Conservation (phyloP, 37 sponge, comb jelly and placozoan species). For the Aplysina aerophoba region DNA sequence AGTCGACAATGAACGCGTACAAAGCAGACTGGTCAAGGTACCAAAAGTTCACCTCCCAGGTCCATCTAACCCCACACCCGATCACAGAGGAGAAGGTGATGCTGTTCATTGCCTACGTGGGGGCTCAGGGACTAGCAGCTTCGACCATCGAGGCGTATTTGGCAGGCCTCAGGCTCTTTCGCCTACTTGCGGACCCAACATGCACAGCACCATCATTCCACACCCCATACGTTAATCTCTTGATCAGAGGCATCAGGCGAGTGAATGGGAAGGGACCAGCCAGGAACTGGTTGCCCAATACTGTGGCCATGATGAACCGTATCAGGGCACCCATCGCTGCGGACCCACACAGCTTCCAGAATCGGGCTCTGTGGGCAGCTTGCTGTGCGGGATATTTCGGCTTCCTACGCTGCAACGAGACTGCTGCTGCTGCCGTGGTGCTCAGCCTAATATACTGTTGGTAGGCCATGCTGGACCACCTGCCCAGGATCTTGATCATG, state of each 20-base stretch:
- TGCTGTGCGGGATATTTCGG: constrained; percentile 8
- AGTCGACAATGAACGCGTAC: background rate
- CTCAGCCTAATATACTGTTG: constrained; percentile 5
- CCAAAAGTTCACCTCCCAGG: background rate
- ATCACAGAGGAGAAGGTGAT: background rate
- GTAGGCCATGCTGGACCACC: background rate
- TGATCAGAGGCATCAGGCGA: background rate
- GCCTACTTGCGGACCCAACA: background rate
- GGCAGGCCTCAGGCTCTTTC: background rate
- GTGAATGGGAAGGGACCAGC: background rate
- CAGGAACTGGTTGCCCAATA: background rate
- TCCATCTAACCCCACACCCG: background rate
- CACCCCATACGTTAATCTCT: background rate
- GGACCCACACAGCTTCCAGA: background rate
- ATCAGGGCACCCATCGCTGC: background rate
- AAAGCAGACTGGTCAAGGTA: background rate
- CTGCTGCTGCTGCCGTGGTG: background rate
- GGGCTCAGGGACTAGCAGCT: background rate
- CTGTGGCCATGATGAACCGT: background rate
- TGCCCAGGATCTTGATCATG: constrained; percentile 21
- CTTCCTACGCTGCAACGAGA: too few species aligned
- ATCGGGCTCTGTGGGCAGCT: constrained; percentile 8
- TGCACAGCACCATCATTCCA: background rate
- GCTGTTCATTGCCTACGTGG: constrained; percentile 3
- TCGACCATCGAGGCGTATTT: constrained; percentile 19